A percentile compares a stretch with the other conserved stretches of the same genome.
Evolutionary conservation across 2,888 invertebrate species (phyloP).

Genomic region (Nomada flava): DNA sequence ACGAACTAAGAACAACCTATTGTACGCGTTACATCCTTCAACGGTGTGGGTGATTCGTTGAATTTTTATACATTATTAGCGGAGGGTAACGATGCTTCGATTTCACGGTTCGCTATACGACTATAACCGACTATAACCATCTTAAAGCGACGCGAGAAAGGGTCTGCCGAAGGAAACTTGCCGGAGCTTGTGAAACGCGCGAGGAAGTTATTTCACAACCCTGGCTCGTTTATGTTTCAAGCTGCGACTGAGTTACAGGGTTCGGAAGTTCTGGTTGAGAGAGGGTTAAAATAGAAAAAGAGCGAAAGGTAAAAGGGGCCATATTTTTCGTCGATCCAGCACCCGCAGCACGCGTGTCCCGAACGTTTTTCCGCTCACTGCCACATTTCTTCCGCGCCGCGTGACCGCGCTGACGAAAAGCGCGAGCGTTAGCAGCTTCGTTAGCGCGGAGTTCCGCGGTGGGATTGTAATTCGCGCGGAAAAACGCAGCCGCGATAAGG

Average conservation of each 20-base stretch:
- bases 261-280: conserved; percentile 6
- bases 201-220: conserved; percentile 34
- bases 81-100: conserved; percentile 8
- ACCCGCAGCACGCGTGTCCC: conserved; percentile 18
- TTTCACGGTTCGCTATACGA: conserved; percentile 1
- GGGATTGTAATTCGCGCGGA: conserved; percentile 27
- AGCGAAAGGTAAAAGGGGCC: conserved; percentile 7
- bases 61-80: neutral
- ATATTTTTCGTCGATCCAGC: conserved; percentile 49
- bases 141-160: neutral
- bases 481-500: conserved; percentile 13
- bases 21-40: neutral
- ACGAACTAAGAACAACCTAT: conserved; percentile 29
- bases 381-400: conserved; percentile 37
- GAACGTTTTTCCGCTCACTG: conserved; percentile 46
- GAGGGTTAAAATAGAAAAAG: neutral
- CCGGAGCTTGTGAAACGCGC: neutral
- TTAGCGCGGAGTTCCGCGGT: conserved; percentile 28
- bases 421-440: conserved; percentile 5
- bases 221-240: conserved; percentile 16
- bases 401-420: conserved; percentile 14
- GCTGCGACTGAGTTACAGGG: conserved; percentile 25
- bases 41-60: conserved; percentile 1
- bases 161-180: neutral
- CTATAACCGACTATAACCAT: neutral